phyloP scores from a whole-genome alignment of 2,797 vertebrate genomes.

The Bovichtus diacanthus region DNA sequence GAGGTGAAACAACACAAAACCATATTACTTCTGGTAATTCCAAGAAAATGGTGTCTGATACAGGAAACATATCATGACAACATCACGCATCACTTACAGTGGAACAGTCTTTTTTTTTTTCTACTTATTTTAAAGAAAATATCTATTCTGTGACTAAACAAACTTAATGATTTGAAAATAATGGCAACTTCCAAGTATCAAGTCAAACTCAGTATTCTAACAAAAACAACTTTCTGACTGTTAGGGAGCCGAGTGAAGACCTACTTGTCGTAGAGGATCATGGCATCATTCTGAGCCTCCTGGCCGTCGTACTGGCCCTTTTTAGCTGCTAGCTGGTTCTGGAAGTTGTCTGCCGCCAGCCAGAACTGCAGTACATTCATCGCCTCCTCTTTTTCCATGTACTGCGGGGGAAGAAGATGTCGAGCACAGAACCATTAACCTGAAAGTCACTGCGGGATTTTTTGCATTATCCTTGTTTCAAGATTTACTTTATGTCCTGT shows the following conservation, averaged over 20 bases:
- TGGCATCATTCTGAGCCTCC: slow-evolving; percentile 98
- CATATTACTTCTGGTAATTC: background rate
- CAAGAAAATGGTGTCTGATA: background rate
- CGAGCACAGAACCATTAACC: background rate
- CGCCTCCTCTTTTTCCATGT: slow-evolving; percentile 99
- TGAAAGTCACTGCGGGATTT: background rate
- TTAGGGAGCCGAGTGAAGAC: slow-evolving; percentile 47
- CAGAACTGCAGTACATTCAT: slow-evolving; percentile 98
- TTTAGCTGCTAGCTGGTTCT: slow-evolving; percentile 97
- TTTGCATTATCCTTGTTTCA: background rate
- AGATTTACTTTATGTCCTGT: background rate
- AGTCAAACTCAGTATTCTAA: background rate
- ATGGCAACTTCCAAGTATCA: background rate
- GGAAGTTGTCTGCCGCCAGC: slow-evolving; percentile 99
- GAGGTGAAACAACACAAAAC: too few species aligned
- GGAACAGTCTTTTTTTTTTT: background rate
- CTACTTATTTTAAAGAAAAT: too few species aligned
- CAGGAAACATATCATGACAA: too few species aligned
- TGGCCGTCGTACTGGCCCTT: slow-evolving; percentile 99
- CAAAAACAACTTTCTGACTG: background rate
- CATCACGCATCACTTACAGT: too few species aligned
- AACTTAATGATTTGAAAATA: background rate
- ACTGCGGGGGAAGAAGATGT: slow-evolving; percentile 81
- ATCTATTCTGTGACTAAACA: background rate
- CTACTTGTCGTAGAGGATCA: slow-evolving; percentile 99